Percentiles rank a stretch among this genome's conserved stretches.
These are phyloP conservation scores for Blomia tropicalis DNA, from an alignment of 2,888 invertebrate species.

Conservation along the genomic window DNA sequence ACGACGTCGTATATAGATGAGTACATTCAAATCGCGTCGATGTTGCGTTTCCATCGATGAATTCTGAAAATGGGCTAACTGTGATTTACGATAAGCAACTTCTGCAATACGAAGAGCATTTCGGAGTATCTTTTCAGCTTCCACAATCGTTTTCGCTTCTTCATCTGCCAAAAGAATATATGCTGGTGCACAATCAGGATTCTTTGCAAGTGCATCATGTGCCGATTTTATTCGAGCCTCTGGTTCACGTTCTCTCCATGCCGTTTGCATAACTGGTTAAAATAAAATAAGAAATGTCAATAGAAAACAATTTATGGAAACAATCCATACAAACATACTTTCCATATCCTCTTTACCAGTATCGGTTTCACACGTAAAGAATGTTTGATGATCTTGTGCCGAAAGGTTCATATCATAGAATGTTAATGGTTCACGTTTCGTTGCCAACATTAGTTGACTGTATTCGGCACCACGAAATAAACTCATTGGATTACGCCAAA, in stretches of 20 bases:
- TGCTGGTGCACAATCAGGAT: conserved; percentile 82
- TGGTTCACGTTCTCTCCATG: conserved; percentile 88
- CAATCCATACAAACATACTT: conserved; percentile 37
- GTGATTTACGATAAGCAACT: conserved; percentile 59
- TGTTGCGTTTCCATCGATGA: conserved; percentile 56
- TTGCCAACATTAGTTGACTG: conserved; percentile 71
- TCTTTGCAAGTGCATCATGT: conserved; percentile 64
- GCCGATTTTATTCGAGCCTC: conserved; percentile 78
- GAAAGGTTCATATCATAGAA: conserved; percentile 98
- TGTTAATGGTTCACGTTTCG: conserved; percentile 76
- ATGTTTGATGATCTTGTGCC: conserved; percentile 94
- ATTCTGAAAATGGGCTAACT: conserved; percentile 34
- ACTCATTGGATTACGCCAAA: conserved; percentile 90
- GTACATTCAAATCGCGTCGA: conserved; percentile 68
- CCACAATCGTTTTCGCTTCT: conserved; percentile 77
- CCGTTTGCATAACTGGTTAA: conserved; percentile 67
- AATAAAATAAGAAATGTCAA: conserved; percentile 3
- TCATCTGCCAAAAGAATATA: conserved; percentile 89
- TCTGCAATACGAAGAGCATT: conserved; percentile 71
- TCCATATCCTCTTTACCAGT: conserved; percentile 72
- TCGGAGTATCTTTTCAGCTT: conserved; percentile 65
- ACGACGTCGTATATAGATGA: conserved; percentile 81
- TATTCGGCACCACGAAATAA: conserved; percentile 91
- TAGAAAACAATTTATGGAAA: neutral
- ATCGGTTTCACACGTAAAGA: conserved; percentile 81